Percentiles rank a stretch among this genome's conserved stretches.
Conservation (phyloP, 2,888 invertebrate genomes). For the Brachynemurus nebulosus region DNA sequence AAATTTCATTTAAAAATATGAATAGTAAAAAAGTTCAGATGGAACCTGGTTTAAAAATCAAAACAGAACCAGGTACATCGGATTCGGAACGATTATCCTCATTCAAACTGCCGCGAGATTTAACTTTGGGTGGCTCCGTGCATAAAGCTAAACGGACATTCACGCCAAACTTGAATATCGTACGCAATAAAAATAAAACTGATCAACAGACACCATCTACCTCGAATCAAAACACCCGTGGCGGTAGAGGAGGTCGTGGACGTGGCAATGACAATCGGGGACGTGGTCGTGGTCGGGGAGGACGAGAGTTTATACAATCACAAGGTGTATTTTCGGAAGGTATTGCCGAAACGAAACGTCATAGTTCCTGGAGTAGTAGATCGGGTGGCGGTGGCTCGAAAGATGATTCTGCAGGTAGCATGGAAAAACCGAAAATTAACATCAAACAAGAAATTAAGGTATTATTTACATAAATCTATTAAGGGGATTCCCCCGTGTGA, state of each 20-base stretch:
- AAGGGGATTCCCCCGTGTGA: too few species aligned
- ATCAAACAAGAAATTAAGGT: slow-evolving; percentile 8
- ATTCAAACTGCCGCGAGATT: slow-evolving; percentile 40
- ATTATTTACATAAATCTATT: too few species aligned
- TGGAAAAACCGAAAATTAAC: slow-evolving; percentile 7
- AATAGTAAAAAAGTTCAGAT: slow-evolving; percentile 2
- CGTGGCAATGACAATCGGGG: background rate
- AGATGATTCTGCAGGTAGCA: background rate
- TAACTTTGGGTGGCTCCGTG: slow-evolving; percentile 37
- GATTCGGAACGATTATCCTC: slow-evolving; percentile 31
- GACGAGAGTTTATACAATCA: slow-evolving; percentile 4
- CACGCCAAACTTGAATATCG: slow-evolving; percentile 43
- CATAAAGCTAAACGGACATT: slow-evolving; percentile 39
- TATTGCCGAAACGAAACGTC: slow-evolving; percentile 3
- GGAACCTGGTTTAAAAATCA: slow-evolving; percentile 5
- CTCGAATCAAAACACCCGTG: background rate
- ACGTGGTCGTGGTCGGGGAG: background rate
- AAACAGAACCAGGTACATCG: slow-evolving; percentile 7
- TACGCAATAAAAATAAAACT: slow-evolving; percentile 42
- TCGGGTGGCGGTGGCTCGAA: background rate
- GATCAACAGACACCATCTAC: slow-evolving; percentile 1
- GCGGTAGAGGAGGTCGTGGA: background rate
- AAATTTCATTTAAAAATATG: too few species aligned
- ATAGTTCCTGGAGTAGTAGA: background rate
- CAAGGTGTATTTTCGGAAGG: slow-evolving; percentile 10